phyloP scores from a whole-genome alignment of 2,113 vertebrate species.

The Vireo altiloquus region DNA sequence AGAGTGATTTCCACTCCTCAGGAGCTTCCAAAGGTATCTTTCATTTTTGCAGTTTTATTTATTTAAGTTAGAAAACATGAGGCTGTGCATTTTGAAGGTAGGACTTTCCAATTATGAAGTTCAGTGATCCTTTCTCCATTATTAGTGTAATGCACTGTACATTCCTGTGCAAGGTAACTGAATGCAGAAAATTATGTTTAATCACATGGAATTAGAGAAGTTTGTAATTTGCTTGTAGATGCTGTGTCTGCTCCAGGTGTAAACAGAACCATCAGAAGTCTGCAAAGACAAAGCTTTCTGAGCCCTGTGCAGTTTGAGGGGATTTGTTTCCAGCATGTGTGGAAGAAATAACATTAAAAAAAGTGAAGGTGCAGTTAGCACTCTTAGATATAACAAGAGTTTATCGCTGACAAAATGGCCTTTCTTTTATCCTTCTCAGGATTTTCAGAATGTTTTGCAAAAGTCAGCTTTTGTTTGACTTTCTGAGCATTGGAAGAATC shows the following conservation, averaged over 20 bases:
- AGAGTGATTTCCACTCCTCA: background rate
- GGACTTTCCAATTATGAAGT: background rate
- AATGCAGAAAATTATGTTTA: background rate
- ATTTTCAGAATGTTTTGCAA: constrained; percentile 18
- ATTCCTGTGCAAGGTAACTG: background rate
- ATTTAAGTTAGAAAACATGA: background rate
- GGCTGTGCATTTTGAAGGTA: background rate
- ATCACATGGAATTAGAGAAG: background rate
- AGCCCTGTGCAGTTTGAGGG: background rate
- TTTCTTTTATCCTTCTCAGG: background rate
- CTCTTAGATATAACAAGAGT: background rate
- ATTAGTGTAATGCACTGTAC: background rate
- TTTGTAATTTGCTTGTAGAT: background rate
- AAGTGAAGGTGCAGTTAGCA: background rate
- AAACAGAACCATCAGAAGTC: background rate
- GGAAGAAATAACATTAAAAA: background rate
- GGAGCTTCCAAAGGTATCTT: background rate
- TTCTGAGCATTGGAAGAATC: background rate
- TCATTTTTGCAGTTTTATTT: background rate
- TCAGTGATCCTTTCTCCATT: background rate
- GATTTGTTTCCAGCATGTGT: background rate
- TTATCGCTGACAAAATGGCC: background rate
- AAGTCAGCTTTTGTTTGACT: background rate
- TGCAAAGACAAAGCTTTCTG: background rate
- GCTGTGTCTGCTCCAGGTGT: background rate